Base-by-base conservation (phyloP, 2,113 vertebrate genomes). In the Tetraodon nigroviridis region DNA sequence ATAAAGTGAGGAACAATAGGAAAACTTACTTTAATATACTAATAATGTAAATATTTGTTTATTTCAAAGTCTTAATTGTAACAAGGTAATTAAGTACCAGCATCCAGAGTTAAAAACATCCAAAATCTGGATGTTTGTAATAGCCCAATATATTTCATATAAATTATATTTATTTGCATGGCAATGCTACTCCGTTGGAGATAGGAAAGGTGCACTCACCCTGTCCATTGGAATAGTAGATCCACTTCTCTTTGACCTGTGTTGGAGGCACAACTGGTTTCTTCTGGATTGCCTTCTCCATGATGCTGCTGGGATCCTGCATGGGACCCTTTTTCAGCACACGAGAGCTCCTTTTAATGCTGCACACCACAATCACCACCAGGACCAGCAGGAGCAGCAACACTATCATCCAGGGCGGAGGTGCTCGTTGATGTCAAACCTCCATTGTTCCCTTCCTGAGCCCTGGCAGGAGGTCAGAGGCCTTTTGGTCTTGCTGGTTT, bases 371-470 rank as follows among this genome's bases (percentile, higher is more conserved):
- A 0, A 98, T 95, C 59, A 95, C 91, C 72, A 98, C 94, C 27
- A 99, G 89, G 50, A 94, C 92, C 76, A 98, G 88, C 75, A 99
- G 86, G 29, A 99, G 87, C 78, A 98, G 92, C 49, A 99, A 91
- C 41, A 99, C 96, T 0, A 97, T 96, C 96, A 99, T 98, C 97
- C 97, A 99, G 0, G 97, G n/a, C n/a, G 95, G 57, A 99, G 86
- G 76, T 99, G 97, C 79, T 99, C 97, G 0, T 99, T 99, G 84
- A 99, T 98, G 85, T 99, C 97, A 1, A 99, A 99, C 82, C 66
- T 93, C 92, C 76, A 88, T 73, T 0, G 81, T 79, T 0, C 84
- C 85, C 63, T 89, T 91, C 71, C 88, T 91, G 64, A 89, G 68
- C 24, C 61, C 71, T 16, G 65, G 68, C 40, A 71, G 40, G 42